phyloP scores from a whole-genome alignment of 2,888 invertebrate species.

The Mylabris sibirica region DNA sequence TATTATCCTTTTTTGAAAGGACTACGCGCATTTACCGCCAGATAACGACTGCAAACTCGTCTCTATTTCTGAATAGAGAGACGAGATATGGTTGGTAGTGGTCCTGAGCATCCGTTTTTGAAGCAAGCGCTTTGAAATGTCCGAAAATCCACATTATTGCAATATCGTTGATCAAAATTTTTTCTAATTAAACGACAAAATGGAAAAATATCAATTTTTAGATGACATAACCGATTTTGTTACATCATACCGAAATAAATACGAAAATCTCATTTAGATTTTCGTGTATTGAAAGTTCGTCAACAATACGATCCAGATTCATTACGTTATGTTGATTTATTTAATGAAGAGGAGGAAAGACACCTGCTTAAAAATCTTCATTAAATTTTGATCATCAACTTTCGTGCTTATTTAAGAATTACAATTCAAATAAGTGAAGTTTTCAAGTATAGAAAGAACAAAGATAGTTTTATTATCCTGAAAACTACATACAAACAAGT shows the following conservation, averaged over 20 bases:
- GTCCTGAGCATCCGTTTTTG: constrained; percentile 38
- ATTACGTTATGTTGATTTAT: background rate
- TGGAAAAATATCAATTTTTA: background rate
- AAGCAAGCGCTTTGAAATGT: constrained; percentile 42
- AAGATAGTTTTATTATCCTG: background rate
- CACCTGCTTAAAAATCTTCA: too few species aligned
- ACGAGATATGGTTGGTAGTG: constrained; percentile 44
- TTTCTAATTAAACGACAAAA: background rate
- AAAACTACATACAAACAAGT: background rate
- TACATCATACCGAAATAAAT: too few species aligned
- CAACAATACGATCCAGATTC: background rate
- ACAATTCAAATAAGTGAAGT: background rate
- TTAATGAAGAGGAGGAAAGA: too few species aligned
- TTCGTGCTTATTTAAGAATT: too few species aligned
- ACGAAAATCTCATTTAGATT: too few species aligned
- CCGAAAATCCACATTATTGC: background rate
- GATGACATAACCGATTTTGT: too few species aligned
- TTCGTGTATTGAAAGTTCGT: too few species aligned
- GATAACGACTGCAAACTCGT: constrained; percentile 49
- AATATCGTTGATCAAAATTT: background rate
- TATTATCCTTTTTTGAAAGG: constrained; percentile 13
- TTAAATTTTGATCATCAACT: too few species aligned
- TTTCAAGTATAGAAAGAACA: background rate
- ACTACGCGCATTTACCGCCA: constrained; percentile 40
- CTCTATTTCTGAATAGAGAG: constrained; percentile 42